Evolutionary conservation across 2,797 vertebrate species (phyloP).

Genomic region (Epinephelus coioides): DNA sequence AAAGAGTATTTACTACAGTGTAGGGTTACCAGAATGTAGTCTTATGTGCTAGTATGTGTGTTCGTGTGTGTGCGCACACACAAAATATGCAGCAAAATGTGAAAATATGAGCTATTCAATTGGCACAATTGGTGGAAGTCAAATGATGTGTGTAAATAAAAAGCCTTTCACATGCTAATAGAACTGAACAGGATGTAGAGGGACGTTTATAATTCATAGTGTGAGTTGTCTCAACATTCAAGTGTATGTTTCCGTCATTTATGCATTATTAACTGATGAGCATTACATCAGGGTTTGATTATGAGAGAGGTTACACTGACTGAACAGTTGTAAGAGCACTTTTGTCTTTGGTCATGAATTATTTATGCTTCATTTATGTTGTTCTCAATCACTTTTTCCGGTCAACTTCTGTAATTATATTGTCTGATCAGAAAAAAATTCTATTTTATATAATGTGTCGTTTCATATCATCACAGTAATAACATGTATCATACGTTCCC

Average conservation of each 20-base stretch:
- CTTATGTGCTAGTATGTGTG: neutral
- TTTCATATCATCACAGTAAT: neutral
- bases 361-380: neutral
- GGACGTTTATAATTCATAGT: neutral
- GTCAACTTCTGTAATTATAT: neutral
- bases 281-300: neutral
- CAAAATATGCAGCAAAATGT: conserved; percentile 22
- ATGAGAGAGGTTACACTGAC: conserved; percentile 1
- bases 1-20: conserved; percentile 34
- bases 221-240: neutral
- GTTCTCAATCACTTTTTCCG: neutral
- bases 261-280: neutral
- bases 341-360: neutral
- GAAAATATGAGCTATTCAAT: conserved; percentile 10
- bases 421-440: neutral
- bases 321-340: neutral
- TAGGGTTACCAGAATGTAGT: conserved; percentile 24
- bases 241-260: conserved; percentile 10
- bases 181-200: neutral
- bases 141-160: conserved; percentile 10
- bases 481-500: neutral
- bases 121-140: conserved; percentile 30
- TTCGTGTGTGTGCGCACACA: conserved; percentile 1
- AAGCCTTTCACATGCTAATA: conserved; percentile 7
- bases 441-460: neutral